A percentile compares a stretch with the other conserved stretches of the same genome.
phyloP scores from a whole-genome alignment of 2,888 invertebrate species.

The Choristoneura rosaceana region DNA sequence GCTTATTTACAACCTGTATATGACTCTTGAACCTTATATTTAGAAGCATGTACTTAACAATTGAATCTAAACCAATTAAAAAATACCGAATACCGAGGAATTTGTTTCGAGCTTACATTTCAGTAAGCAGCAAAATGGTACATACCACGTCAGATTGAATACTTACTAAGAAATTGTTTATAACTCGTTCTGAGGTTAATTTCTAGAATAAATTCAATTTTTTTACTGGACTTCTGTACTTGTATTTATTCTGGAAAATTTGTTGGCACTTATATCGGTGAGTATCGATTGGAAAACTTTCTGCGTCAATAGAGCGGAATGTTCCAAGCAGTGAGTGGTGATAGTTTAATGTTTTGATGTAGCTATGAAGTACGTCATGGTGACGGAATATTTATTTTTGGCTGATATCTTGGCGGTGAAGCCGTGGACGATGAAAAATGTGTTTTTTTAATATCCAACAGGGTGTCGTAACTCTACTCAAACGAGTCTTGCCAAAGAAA shows the following conservation, averaged over 20 bases:
- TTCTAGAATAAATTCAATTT: too few relatives aligned
- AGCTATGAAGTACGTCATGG: constrained; percentile 40
- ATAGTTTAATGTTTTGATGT: constrained; percentile 45
- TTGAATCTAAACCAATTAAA: not conserved
- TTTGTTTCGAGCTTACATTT: not conserved
- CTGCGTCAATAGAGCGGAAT: constrained; percentile 22
- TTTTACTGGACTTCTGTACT: too few relatives aligned
- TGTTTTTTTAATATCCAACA: constrained; percentile 45
- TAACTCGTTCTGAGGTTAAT: too few relatives aligned
- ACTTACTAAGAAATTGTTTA: too few relatives aligned
- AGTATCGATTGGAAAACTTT: constrained; percentile 5
- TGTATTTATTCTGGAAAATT: not conserved
- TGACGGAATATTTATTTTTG: constrained; percentile 59
- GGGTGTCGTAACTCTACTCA: constrained; percentile 35
- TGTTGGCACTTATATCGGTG: not conserved
- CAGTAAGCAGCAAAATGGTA: too few relatives aligned
- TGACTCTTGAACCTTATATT: not conserved
- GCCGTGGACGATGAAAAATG: constrained; percentile 59
- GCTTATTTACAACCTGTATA: constrained; percentile 11
- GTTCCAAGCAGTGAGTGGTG: constrained; percentile 32
- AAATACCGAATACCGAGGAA: not conserved
- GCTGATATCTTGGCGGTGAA: constrained; percentile 54
- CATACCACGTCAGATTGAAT: too few relatives aligned
- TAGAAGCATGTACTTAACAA: not conserved
- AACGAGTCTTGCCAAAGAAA: constrained; percentile 47